Base-by-base conservation (phyloP, 2,113 vertebrate genomes). In the Lycaon pictus region DNA sequence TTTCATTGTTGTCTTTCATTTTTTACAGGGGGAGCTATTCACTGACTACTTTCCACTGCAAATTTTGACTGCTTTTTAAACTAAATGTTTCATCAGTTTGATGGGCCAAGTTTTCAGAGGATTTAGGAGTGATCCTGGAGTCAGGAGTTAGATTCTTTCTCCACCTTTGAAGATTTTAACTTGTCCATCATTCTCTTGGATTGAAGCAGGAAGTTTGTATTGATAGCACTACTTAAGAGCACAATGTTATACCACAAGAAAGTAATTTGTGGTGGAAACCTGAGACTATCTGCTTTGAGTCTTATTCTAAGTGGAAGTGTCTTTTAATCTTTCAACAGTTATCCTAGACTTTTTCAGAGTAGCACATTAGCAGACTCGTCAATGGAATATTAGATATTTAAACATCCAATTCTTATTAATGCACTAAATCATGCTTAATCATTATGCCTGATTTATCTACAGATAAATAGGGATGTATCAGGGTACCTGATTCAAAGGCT, bases 1-100 rank as follows among this genome's bases (percentile, higher is more conserved):
- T 97, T 98, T 63, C 95, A 94, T 72, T 95, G 22, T 97, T 96
- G n/a, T 89, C 43, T 79, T 90, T 56, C 4, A 76, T 35, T 74
- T 5, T 69, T 88, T 76, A 76, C 5, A 48, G 12, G 20, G 17
- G 0, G 23, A 72, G 43, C 19, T 15, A 7, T 53, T 93, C 12
- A 37, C 60, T 92, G 77, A 95, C 43, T 60, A 82, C 37, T 94
- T 96, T 83, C 65, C 0, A 29, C 37, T 92, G 87, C 35, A 97
- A 83, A 11, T 23, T 91, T 91, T 93, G 62, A 62, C 12, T 95
- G 22, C 10, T 55, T 91, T 83, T 69, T 55, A 96, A 82, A 94
- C 8, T 60, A 89, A 77, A 93, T 79, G 2, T 96, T 93, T 76
- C 13, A 89, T 91, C 25, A 37, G 9, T 93, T 82, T 67, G 51